Evolutionary conservation across 1,140 invertebrate genomes (phyloP).

Genomic region (Nebria ingens): DNA sequence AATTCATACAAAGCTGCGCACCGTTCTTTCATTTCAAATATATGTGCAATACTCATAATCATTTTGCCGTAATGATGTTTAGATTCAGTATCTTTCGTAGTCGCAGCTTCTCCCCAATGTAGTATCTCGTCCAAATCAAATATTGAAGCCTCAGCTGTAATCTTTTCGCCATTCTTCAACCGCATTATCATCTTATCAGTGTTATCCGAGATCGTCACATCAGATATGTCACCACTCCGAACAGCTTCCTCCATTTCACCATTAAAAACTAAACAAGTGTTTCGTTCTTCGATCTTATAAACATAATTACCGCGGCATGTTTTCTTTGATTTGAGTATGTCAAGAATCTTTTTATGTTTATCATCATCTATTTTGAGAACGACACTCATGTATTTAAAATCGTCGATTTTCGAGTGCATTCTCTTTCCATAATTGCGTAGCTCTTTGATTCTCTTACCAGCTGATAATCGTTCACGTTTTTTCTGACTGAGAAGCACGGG

Average conservation of each 20-base stretch:
- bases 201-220: constrained; percentile 58
- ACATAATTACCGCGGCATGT: background rate
- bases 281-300: constrained; percentile 36
- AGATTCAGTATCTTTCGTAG: constrained; percentile 18
- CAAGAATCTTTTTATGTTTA: background rate
- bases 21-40: constrained; percentile 60
- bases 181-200: constrained; percentile 56
- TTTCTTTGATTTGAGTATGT: background rate
- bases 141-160: constrained; percentile 50
- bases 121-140: constrained; percentile 41
- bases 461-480: constrained; percentile 20
- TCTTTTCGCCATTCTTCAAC: constrained; percentile 51
- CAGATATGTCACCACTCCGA: constrained; percentile 55
- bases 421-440: background rate
- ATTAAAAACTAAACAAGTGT: constrained; percentile 56
- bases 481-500: constrained; percentile 55
- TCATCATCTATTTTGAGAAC: background rate
- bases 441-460: background rate
- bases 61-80: constrained; percentile 34
- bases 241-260: constrained; percentile 59
- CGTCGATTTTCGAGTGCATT: background rate
- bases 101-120: constrained; percentile 46
- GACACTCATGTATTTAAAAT: constrained; percentile 8
- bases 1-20: constrained; percentile 40
- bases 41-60: constrained; percentile 48